These are phyloP conservation scores for Coracias cyanogaster DNA, from an alignment of 2,797 vertebrate species.

Conservation along the genomic window DNA sequence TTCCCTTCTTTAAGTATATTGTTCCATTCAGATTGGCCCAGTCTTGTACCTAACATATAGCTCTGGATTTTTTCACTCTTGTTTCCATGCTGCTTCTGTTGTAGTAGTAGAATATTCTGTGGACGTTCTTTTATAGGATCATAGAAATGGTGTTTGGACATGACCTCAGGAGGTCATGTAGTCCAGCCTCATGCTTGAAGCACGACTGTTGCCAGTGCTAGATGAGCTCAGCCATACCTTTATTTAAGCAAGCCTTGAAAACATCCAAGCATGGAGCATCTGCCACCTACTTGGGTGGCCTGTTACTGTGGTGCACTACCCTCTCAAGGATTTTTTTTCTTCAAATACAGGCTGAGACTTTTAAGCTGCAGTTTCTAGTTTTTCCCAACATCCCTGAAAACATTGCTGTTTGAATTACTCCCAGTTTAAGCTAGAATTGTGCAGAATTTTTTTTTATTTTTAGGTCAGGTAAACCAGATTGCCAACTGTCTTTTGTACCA, in stretches of 20 bases:
- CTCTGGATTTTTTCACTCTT: not conserved
- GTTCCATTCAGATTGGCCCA: not conserved
- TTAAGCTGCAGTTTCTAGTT: not conserved
- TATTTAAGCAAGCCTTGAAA: not conserved
- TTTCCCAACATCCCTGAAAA: not conserved
- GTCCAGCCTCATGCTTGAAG: not conserved
- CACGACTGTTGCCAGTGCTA: not conserved
- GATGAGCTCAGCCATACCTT: not conserved
- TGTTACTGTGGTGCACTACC: not conserved
- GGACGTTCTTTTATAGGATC: not conserved
- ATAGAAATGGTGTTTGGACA: not conserved
- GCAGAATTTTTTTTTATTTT: not conserved
- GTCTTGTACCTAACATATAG: not conserved
- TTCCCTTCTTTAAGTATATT: not conserved
- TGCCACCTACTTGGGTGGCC: not conserved
- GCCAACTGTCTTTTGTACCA: not conserved
- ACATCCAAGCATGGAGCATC: not conserved
- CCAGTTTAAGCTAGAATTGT: not conserved
- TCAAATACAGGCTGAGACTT: not conserved
- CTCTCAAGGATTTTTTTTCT: not conserved
- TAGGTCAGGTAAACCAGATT: not conserved
- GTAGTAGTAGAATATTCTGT: not conserved
- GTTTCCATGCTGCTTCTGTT: not conserved
- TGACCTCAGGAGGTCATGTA: not conserved
- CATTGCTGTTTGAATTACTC: not conserved